Percentiles rank a stretch among this genome's conserved stretches.
Evolutionary conservation across 2,113 vertebrate species (phyloP).

Genomic region (Nannospalax galili): DNA sequence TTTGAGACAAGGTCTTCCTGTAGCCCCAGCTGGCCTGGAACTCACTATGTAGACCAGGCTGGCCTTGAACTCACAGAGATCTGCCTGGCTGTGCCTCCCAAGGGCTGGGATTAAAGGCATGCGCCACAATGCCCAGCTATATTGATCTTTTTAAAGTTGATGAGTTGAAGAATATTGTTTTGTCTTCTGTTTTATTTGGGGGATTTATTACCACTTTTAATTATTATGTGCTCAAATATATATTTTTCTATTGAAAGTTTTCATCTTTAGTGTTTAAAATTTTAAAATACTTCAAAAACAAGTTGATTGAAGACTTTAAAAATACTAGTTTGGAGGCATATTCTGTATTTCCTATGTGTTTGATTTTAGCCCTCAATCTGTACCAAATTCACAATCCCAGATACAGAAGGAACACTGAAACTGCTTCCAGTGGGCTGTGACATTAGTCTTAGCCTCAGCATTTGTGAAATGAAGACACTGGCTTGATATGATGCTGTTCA

Average conservation of each 20-base stretch:
- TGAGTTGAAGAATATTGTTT: not conserved
- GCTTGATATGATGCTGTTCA: not conserved
- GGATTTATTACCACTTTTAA: not conserved
- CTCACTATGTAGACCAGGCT: too few species aligned
- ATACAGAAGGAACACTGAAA: not conserved
- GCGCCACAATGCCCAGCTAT: too few species aligned
- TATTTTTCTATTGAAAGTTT: not conserved
- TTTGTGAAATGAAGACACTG: not conserved
- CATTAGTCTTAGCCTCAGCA: not conserved
- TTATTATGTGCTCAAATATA: not conserved
- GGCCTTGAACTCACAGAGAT: too few species aligned
- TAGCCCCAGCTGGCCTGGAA: too few species aligned
- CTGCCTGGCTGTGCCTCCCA: too few species aligned
- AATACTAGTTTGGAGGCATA: not conserved
- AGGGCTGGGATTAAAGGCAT: too few species aligned
- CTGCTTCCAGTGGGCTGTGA: not conserved
- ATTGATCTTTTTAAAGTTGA: not conserved
- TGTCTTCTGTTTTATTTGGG: constrained; percentile 39
- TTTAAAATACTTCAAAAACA: not conserved
- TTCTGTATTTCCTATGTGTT: constrained; percentile 3
- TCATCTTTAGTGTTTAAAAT: not conserved
- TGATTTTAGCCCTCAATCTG: not conserved
- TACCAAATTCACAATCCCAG: not conserved
- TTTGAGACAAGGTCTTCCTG: too few species aligned
- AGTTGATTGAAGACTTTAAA: constrained; percentile 20